Percentiles rank a stretch among this genome's conserved stretches.
Evolutionary conservation across 2,113 vertebrate genomes (phyloP).

Genomic region (Apaloderma vittatum): DNA sequence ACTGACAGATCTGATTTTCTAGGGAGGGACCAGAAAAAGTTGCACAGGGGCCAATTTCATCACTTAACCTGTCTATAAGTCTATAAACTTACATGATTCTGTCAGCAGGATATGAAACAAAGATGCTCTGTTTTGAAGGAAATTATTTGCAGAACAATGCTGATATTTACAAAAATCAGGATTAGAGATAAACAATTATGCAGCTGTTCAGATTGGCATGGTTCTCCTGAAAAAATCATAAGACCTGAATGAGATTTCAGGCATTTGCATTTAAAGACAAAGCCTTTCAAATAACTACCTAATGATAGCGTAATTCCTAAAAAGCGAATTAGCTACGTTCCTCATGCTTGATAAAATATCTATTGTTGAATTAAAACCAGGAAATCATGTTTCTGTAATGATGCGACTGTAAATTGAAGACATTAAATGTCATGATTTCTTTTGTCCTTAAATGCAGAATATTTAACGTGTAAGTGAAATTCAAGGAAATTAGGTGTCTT

Average conservation of each 20-base stretch:
- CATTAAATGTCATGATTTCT: not conserved
- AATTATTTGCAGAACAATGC: not conserved
- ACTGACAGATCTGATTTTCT: not conserved
- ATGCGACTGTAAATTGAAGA: not conserved
- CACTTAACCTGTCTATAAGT: not conserved
- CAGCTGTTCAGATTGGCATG: not conserved
- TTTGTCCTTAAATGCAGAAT: not conserved
- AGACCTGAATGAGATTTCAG: not conserved
- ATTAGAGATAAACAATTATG: not conserved
- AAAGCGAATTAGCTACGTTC: not conserved
- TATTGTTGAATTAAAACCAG: not conserved
- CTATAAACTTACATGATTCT: not conserved
- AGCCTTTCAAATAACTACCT: constrained; percentile 8
- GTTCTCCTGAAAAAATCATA: not conserved
- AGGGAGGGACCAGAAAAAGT: not conserved
- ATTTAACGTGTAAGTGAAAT: not conserved
- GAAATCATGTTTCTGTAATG: not conserved
- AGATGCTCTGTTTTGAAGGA: not conserved
- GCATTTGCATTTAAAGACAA: not conserved
- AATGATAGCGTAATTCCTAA: not conserved
- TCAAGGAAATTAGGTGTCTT: not conserved
- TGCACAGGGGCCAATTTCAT: not conserved
- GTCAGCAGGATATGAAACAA: not conserved
- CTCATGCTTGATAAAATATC: not conserved
- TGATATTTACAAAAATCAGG: not conserved